Evolutionary conservation across 2,888 invertebrate genomes (phyloP).

Genomic region (Morpho helenor): DNA sequence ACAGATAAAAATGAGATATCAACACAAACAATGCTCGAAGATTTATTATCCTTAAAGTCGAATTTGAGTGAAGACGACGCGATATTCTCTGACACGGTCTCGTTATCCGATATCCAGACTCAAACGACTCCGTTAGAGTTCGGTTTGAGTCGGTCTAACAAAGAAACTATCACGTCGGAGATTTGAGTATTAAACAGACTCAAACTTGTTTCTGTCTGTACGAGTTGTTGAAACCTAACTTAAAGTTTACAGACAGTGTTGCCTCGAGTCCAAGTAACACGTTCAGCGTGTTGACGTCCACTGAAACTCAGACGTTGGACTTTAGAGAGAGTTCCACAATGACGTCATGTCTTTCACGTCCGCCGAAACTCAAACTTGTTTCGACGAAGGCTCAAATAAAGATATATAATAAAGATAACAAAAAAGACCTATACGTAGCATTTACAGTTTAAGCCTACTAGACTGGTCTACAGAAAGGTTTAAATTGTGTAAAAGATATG

Average conservation of each 20-base stretch:
- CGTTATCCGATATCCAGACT: slow-evolving; percentile 63
- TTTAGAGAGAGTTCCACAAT: slow-evolving; percentile 28
- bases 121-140: slow-evolving; percentile 64
- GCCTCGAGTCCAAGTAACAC: slow-evolving; percentile 40
- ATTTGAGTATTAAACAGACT: slow-evolving; percentile 62
- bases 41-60: slow-evolving; percentile 52
- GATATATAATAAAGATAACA: slow-evolving; percentile 24
- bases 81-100: slow-evolving; percentile 56
- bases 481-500: too few species aligned
- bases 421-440: too few species aligned
- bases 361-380: slow-evolving; percentile 59
- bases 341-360: slow-evolving; percentile 53
- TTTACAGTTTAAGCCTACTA: too few species aligned
- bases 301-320: slow-evolving; percentile 59
- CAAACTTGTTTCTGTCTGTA: slow-evolving; percentile 60
- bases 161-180: slow-evolving; percentile 53
- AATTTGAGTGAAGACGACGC: slow-evolving; percentile 60
- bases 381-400: slow-evolving; percentile 36
- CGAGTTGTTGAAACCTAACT: slow-evolving; percentile 46
- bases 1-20: slow-evolving; percentile 59
- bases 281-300: slow-evolving; percentile 42
- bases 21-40: slow-evolving; percentile 63
- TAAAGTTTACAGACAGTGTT: slow-evolving; percentile 45
- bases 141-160: slow-evolving; percentile 49
- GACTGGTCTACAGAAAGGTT: too few species aligned